Base-by-base conservation (phyloP, 2,888 invertebrate genomes). In the Cerceris ruficornis region DNA sequence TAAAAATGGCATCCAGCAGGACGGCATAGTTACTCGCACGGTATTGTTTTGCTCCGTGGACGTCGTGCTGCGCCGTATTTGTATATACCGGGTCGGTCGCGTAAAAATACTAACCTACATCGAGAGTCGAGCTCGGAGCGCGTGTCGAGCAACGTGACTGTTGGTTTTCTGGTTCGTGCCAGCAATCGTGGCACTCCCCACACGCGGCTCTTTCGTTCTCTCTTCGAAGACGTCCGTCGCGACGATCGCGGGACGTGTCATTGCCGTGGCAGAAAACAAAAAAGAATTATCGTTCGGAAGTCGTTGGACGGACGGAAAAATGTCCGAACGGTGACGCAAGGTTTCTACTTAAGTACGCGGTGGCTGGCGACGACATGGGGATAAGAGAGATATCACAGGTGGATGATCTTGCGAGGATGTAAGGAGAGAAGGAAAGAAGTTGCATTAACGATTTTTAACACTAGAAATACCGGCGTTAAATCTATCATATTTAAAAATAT, bases 101-200 rank as follows among this genome's bases (percentile, higher is more conserved):
- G 85, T 87, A 90, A 90, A 90, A 89, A 90, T 89, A 87, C 88
- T 91, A 91, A 89, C 91, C 90, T 89, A 91, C 87, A 89, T 91
- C 85, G 81, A 66, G 81, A 66, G 72, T 13, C 60, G 58, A 67
- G 72, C 71, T 69, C 76, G 75, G 69, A 86, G 82, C 89, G 90
- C 91, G 92, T 92, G 92, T 87, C 90, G 65, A 70, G 88, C 91
- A 92, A 92, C 92, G 92, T 92, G 92, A 91, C 91, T 85, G 28
- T 55, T 75, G 64, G 69, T 76, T 76, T 43, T 66, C 62, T 61
- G 69, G 62, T 72, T 72, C 75, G 72, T 77, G 77, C 69, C 55
- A 62, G 68, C 61, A 55, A 80, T 74, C 76, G 59, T 57, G 65
- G 39, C 55, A 39, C 41, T 39, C 78, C 42, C 72, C 66, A 61